Conservation (phyloP, 2,113 vertebrate genomes). For the Mustelus asterias region DNA sequence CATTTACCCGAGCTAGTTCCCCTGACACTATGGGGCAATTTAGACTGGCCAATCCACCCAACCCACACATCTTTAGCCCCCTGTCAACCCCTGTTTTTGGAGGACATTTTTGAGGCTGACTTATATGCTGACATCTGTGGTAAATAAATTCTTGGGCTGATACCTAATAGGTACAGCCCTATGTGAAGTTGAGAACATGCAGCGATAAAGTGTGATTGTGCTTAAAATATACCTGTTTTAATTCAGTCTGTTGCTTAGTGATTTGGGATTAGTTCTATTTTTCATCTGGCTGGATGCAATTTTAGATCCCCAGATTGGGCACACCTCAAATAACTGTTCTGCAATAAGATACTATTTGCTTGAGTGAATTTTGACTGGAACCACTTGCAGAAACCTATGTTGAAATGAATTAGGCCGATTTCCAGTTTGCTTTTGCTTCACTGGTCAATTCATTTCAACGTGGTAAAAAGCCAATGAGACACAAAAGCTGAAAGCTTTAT, state of each 20-base stretch:
- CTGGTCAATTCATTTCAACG: not conserved
- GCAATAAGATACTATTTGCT: not conserved
- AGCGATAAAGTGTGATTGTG: not conserved
- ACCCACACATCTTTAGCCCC: too few species aligned
- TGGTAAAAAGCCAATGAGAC: not conserved
- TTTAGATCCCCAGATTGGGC: not conserved
- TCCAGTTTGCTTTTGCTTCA: conserved; percentile 16
- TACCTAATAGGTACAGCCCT: not conserved
- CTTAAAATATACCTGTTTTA: not conserved
- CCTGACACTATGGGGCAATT: too few species aligned
- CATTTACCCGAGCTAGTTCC: too few species aligned
- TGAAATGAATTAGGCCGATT: not conserved
- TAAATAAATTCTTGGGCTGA: not conserved
- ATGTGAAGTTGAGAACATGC: not conserved
- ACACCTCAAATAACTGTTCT: not conserved
- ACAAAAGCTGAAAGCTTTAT: not conserved
- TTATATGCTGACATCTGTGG: not conserved
- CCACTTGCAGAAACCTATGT: not conserved
- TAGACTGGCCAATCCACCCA: too few species aligned
- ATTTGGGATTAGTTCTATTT: not conserved
- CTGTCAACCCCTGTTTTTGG: not conserved
- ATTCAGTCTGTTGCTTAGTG: not conserved
- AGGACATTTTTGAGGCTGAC: not conserved
- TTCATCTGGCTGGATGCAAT: conserved; percentile 17
- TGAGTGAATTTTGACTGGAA: not conserved